phyloP scores from a whole-genome alignment of 2,113 vertebrate genomes.

The Chaetodon trifascialis region DNA sequence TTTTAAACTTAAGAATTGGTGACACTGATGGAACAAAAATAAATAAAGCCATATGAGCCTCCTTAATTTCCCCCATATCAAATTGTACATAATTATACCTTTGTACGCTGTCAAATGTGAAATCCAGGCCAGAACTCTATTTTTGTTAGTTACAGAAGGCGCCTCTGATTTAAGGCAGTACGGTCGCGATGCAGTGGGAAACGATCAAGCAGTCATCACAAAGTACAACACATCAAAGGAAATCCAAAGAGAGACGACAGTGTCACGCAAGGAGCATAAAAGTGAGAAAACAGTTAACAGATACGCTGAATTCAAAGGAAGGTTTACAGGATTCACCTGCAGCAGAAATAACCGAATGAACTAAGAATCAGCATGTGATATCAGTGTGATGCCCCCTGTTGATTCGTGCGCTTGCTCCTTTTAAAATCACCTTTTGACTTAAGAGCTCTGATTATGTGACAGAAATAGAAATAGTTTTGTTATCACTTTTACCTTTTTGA shows the following conservation, averaged over 20 bases:
- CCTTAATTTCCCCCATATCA: slow-evolving; percentile 6
- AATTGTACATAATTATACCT: slow-evolving; percentile 1
- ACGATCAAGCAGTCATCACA: too few relatives aligned
- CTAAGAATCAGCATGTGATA: not conserved
- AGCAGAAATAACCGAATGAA: not conserved
- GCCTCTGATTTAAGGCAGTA: not conserved
- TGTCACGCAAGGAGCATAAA: not conserved
- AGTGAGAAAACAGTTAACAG: not conserved
- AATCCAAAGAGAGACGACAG: not conserved
- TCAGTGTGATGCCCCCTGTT: not conserved
- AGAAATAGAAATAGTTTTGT: not conserved
- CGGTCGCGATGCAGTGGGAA: not conserved
- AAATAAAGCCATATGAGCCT: not conserved
- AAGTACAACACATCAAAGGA: not conserved
- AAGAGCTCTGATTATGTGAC: not conserved
- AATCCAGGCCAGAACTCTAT: not conserved
- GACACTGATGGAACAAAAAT: slow-evolving; percentile 7
- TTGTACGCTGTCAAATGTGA: slow-evolving; percentile 1
- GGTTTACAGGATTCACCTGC: not conserved
- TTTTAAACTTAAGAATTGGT: not conserved
- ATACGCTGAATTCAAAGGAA: not conserved
- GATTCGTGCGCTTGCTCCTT: not conserved
- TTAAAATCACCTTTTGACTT: not conserved
- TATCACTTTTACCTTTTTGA: not conserved
- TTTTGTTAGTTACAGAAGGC: not conserved